Conservation (phyloP, 2,113 vertebrate genomes). For the Acanthisitta chloris region DNA sequence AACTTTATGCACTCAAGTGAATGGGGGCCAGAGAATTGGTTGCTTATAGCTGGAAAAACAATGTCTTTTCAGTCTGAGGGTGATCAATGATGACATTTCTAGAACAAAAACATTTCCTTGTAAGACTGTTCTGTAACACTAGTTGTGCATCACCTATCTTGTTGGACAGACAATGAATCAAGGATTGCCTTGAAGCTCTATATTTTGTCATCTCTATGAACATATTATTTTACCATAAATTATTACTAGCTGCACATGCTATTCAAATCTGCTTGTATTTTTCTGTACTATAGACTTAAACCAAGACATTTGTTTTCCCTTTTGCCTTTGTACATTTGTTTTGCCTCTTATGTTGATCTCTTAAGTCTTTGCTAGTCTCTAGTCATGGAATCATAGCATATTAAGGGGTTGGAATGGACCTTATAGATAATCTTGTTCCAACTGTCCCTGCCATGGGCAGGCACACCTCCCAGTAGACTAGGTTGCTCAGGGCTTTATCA, state of each 20-base stretch:
- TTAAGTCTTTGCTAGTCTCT: not conserved
- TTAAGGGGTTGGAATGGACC: no score
- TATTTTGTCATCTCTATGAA: not conserved
- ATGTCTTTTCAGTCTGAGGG: not conserved
- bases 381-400: no score
- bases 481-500: no score
- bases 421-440: no score
- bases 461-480: no score
- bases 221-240: not conserved
- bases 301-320: not conserved
- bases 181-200: not conserved
- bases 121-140: not conserved
- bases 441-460: no score
- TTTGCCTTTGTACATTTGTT: not conserved
- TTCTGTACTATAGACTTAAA: not conserved
- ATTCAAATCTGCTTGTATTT: not conserved
- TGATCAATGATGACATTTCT: not conserved
- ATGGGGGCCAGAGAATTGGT: not conserved
- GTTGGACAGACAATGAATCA: not conserved
- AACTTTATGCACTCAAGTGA: not conserved
- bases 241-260: not conserved
- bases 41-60: not conserved
- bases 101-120: not conserved
- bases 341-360: not conserved
- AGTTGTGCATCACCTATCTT: not conserved